Conservation (phyloP, 2,113 vertebrate species). For the Brienomyrus longianalis region DNA sequence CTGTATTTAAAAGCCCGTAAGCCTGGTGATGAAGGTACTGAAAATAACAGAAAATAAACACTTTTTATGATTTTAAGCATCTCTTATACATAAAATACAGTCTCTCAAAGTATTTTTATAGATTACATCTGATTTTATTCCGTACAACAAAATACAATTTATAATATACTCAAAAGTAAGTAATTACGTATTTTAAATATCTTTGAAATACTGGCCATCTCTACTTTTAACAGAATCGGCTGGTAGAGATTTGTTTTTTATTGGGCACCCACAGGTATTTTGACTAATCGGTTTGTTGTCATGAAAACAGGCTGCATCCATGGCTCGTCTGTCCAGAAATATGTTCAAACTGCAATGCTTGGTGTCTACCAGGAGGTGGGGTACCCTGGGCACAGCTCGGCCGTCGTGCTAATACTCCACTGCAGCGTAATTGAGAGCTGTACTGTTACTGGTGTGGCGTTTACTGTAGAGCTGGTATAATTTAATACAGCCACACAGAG, state of each 20-base stretch:
- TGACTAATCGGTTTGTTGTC: constrained; percentile 44
- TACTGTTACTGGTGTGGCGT: neutral
- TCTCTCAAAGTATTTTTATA: too few relatives aligned
- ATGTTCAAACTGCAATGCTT: neutral
- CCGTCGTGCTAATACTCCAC: neutral
- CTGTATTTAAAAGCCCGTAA: too few relatives aligned
- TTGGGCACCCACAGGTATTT: constrained; percentile 52
- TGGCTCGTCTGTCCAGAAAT: neutral
- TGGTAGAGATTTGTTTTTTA: constrained; percentile 49
- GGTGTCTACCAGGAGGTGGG: neutral
- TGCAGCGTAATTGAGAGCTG: neutral
- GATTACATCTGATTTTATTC: too few relatives aligned
- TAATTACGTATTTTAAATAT: too few relatives aligned
- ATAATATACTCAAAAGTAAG: too few relatives aligned
- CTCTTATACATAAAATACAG: too few relatives aligned
- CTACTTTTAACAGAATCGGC: constrained; percentile 31
- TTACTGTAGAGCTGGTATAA: neutral
- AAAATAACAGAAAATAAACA: too few relatives aligned
- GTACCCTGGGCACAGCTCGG: neutral
- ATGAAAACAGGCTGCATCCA: constrained; percentile 33
- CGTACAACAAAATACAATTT: too few relatives aligned
- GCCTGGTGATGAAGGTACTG: too few relatives aligned
- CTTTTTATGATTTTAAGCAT: too few relatives aligned
- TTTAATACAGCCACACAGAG: neutral
- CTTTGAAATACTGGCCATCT: too few relatives aligned